Evolutionary conservation across 2,797 vertebrate species (phyloP), one percentile per base, ranked within the genome.

Genomic region (Neoniphon sammara): DNA sequence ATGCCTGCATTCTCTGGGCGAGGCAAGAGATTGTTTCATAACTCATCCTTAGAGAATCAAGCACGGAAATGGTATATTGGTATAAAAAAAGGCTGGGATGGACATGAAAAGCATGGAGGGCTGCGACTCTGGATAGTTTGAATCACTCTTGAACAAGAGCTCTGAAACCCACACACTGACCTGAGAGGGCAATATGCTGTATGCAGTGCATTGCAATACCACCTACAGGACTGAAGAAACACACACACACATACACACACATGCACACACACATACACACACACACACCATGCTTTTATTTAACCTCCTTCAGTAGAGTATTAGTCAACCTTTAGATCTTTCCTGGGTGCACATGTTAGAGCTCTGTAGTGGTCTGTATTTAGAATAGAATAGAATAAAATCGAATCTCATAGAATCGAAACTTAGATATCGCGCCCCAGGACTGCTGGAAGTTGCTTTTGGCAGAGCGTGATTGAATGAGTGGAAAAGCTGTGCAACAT

Each of bases 21-120:
- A 90, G 89, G 89, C 88, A 90, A 87, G 80, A 90, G 90, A 92
- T 91, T 87, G 91, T 94, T 94, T 94, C 88, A 91, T 94, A 94
- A 94, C 93, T 85, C 82, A 91, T 93, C 93, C 92, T 93, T 89
- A 88, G 89, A 91, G 87, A 81, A 86, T 87, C 61, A 25, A 82
- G 83, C 75, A 77, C 79, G 87, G 86, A 89, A 85, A 89, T 82
- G 75, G 80, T 75, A 80, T 64, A 70, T 72, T 83, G 87, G 83
- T 77, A 84, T 83, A 65, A 84, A 91, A 27, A 87, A 85, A 77
- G 64, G 77, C 73, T 83, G 85, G 66, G 73, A 88, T 89, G 79
- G 89, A 90, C 84, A 81, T 90, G 89, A 91, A 88, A 90, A 89
- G 83, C 86, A 85, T 61, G 66, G 69, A 88, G 81, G 78, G 81